Conservation (phyloP, 2,888 invertebrate genomes). For the Melikaiella ostensackeni region DNA sequence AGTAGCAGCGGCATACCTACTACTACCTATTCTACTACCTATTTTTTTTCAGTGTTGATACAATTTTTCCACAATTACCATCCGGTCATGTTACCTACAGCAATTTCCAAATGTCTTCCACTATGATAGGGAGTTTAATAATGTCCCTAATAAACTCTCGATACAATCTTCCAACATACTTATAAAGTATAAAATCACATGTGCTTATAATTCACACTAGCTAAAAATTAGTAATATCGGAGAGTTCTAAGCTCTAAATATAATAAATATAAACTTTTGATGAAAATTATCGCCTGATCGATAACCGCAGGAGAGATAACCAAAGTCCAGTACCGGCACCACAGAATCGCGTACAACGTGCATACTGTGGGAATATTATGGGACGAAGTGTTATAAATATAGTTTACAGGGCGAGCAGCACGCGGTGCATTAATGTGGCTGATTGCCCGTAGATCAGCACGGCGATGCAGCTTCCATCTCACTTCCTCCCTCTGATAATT, state of each 20-base stretch:
- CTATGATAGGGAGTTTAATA: no score
- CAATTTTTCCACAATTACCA: no score
- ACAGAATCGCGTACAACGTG: conserved; percentile 11
- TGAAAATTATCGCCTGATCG: conserved; percentile 30
- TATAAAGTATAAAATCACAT: no score
- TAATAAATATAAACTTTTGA: conserved; percentile 20
- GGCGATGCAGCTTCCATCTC: conserved; percentile 51
- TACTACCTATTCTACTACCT: no score
- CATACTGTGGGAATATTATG: conserved; percentile 37
- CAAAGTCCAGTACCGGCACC: conserved; percentile 26
- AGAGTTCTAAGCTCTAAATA: conserved; percentile 6
- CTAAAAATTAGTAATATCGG: conserved; percentile 1
- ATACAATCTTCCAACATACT: no score
- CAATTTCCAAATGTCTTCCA: no score
- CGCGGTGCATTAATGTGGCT: conserved; percentile 74
- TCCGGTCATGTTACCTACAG: no score
- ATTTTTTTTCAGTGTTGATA: no score
- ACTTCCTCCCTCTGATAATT: conserved; percentile 45
- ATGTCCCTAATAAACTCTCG: no score
- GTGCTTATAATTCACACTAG: neutral
- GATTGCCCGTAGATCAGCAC: conserved; percentile 75
- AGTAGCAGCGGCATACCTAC: no score
- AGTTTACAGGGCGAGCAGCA: conserved; percentile 68
- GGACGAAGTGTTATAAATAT: conserved; percentile 72
- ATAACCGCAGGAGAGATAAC: conserved; percentile 38